Evolutionary conservation across 2,888 invertebrate genomes (phyloP), one percentile per base, ranked within the genome.

Genomic region (Pemphredon lugubris): DNA sequence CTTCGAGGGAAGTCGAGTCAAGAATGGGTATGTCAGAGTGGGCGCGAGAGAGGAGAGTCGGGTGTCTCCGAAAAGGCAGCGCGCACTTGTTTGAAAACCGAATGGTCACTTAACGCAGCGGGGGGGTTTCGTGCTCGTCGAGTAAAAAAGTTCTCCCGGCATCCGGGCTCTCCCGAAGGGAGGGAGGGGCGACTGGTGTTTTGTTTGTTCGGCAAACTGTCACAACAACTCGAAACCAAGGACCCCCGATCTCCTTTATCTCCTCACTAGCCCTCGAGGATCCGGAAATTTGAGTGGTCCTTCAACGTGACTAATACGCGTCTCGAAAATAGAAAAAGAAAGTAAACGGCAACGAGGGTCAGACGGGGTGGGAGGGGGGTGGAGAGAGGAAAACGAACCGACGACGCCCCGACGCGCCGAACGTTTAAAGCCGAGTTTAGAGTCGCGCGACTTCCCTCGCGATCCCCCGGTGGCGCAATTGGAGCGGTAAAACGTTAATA

Each of bases 201-300:
- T 84, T 87, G 82, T 87, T 86, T 86, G 85, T 72, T 71, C 79
- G 81, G 79, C 74, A 77, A 87, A 88, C 85, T 88, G 88, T 88
- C 88, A 88, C 86, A 88, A 88, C 88, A 88, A 84, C 73, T 84
- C 79, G 79, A 78, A 77, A 73, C 60, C 44, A 45, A 73, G 66
- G 73, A 63, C 68, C 4, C 26, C 3, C 26, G 7, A 26, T 40
- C 61, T 20, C 54, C 23, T 32, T 47, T 51, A 16, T 58, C 51
- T 50, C 37, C 32, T 30, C 32, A 44, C 39, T 58, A 53, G 6
- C 47, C 57, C 21, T 64, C 53, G 48, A 76, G 64, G 21, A 58
- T 64, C 67, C 77, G 84, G 81, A 80, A 81, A 82, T 66, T 73
- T 73, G 71, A 81, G 81, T 76, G 74, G 51, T 50, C 32, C 60